phyloP scores from a whole-genome alignment of 2,888 invertebrate species.

The Nymphalis c-album region DNA sequence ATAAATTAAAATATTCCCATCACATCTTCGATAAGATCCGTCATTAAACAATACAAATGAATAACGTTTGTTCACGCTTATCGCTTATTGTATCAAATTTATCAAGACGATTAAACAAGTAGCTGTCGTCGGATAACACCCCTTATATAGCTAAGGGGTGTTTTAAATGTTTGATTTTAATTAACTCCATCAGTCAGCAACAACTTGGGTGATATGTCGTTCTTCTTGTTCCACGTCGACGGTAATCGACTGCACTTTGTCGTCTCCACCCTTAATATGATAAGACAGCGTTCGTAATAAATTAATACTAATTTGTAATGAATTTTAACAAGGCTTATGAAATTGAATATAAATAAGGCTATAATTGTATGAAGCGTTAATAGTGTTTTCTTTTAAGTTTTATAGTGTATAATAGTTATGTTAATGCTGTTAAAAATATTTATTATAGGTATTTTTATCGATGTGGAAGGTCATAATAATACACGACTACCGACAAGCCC shows the following conservation, averaged over 20 bases:
- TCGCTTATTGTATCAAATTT: conserved; percentile 34
- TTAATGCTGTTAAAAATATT: no score
- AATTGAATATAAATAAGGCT: background rate
- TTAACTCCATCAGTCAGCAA: conserved; percentile 56
- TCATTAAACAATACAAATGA: background rate
- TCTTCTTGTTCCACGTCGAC: conserved; percentile 64
- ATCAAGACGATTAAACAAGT: conserved; percentile 38
- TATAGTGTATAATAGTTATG: background rate
- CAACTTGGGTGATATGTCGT: conserved; percentile 47
- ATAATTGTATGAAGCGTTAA: background rate
- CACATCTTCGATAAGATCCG: background rate
- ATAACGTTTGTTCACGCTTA: conserved; percentile 25
- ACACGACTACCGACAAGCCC: no score
- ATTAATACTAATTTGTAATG: conserved; percentile 25
- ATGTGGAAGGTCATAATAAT: no score
- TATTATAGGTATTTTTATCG: no score
- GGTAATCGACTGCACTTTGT: conserved; percentile 67
- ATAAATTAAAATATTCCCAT: conserved; percentile 4
- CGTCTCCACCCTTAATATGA: conserved; percentile 44
- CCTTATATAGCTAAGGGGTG: conserved; percentile 38
- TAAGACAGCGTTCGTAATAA: conserved; percentile 16
- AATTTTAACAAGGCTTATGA: conserved; percentile 18
- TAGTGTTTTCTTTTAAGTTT: background rate
- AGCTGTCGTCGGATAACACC: conserved; percentile 31
- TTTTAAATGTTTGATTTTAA: conserved; percentile 74